A percentile compares a stretch with the other conserved stretches of the same genome.
Evolutionary conservation across 2,113 vertebrate species (phyloP).

Genomic region (Myrmecobius fasciatus): DNA sequence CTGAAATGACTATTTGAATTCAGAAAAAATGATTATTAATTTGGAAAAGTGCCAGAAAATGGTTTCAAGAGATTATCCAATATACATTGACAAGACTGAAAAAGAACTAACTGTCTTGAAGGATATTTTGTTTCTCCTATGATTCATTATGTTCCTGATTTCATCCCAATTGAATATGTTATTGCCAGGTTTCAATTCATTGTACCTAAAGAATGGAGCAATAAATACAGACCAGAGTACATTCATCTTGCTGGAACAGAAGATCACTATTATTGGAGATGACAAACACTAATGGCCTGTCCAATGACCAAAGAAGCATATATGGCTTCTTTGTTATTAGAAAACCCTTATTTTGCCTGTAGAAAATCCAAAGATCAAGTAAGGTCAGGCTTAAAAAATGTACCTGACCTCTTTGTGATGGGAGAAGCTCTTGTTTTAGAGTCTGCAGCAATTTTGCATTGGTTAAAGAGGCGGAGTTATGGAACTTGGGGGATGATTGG

Average conservation of each 20-base stretch:
- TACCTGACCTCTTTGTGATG: conserved; percentile 99
- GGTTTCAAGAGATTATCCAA: too few relatives aligned
- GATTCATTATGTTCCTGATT: too few relatives aligned
- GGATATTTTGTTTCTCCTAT: too few relatives aligned
- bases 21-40: too few relatives aligned
- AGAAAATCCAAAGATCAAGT: conserved; percentile 97
- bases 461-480: conserved; percentile 97
- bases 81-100: too few relatives aligned
- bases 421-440: conserved; percentile 96
- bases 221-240: conserved; percentile 92
- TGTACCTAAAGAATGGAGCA: conserved; percentile 93
- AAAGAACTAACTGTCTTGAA: too few relatives aligned
- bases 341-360: conserved; percentile 99
- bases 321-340: conserved; percentile 95
- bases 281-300: conserved; percentile 94
- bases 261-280: conserved; percentile 97
- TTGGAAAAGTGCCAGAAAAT: too few relatives aligned
- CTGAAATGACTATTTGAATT: too few relatives aligned
- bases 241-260: conserved; percentile 98
- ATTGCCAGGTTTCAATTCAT: conserved; percentile 99
- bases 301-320: conserved; percentile 98
- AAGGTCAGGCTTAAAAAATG: conserved; percentile 96
- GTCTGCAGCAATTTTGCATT: conserved; percentile 93
- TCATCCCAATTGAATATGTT: too few relatives aligned
- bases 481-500: conserved; percentile 98